A percentile compares a stretch with the other conserved stretches of the same genome.
Evolutionary conservation across 2,113 vertebrate species (phyloP).

Genomic region (Pantherophis guttatus): DNA sequence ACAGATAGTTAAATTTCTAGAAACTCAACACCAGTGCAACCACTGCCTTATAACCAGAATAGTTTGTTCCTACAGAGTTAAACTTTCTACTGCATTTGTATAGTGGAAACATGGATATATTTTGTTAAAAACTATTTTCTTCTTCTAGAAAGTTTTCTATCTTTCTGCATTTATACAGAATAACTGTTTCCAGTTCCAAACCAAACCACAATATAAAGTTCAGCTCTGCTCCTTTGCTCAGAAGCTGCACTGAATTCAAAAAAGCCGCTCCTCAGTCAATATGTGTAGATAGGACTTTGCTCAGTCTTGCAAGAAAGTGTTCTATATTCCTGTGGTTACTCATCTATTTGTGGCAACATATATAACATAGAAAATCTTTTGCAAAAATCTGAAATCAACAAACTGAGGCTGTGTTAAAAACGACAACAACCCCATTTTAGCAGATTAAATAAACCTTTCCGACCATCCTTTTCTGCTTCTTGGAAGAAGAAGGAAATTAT

Average conservation of each 20-base stretch:
- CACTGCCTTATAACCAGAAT: conserved; percentile 36
- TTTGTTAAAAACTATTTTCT: not conserved
- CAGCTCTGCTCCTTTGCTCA: not conserved
- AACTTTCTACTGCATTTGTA: conserved; percentile 38
- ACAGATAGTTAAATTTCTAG: conserved; percentile 18
- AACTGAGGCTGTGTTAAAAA: not conserved
- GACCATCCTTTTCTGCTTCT: not conserved
- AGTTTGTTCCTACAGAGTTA: conserved; percentile 18
- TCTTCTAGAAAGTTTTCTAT: conserved; percentile 26
- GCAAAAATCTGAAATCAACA: conserved; percentile 25
- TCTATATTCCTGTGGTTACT: not conserved
- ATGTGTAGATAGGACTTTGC: not conserved
- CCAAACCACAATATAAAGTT: not conserved
- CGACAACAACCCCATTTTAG: not conserved
- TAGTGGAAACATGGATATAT: not conserved
- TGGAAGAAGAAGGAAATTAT: not conserved
- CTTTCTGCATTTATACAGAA: not conserved
- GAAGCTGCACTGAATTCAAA: not conserved
- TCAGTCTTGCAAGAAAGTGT: not conserved
- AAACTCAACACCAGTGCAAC: conserved; percentile 13
- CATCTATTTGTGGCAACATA: not conserved
- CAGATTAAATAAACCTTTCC: not conserved
- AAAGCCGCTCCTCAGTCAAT: not conserved
- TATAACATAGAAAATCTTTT: conserved; percentile 5
- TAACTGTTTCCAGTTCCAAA: not conserved